Base-by-base conservation (phyloP, 2,113 vertebrate species). In the Sterna hirundo region DNA sequence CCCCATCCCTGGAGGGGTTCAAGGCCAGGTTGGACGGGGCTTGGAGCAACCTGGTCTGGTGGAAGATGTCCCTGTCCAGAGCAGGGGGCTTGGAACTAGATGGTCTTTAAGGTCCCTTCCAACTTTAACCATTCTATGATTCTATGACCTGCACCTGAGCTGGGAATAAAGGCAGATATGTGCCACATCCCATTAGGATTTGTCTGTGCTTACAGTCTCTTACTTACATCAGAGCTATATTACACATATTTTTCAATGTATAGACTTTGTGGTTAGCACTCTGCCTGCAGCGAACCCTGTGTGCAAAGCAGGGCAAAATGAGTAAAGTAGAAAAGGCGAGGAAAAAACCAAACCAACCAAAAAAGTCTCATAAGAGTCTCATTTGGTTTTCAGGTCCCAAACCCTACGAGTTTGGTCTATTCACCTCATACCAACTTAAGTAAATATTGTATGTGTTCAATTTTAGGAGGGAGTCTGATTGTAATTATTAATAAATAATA, bases 301-400 rank as follows among this genome's bases (percentile, higher is more conserved):
- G 13, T 54, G 3, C 26, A 29, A 60, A 13, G 7, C 29, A 49
- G 47, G 15, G 4, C 3, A 83, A 83, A 79, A 65, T 25, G 30
- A 16, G 7, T 65, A 70, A 90, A 76, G 5, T 22, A 17, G 1
- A 21, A 26, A 42, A 6, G 6, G 2, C 11, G 17, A 15, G 2
- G 1, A 3, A 16, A 46, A 72, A 30, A 2, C 1, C 18, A 44
- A 64, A 55, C 2, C 19, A 38, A 49, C 4, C 2, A 20, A 66
- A 81, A 57, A 46, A 22, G 2, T 15, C 27, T 44, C 14, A 34
- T n/a, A 57, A 61, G 2, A 8, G 38, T 26, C 27, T 83, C 29
- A 55, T 55, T 65, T 60, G 27, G 26, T 81, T 88, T 84, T 81
- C 38, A 81, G 34, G 13, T 2, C 25, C 18, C 40, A 34, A 70